Base-by-base conservation (phyloP, 2,113 vertebrate genomes). In the Chrysemys picta region DNA sequence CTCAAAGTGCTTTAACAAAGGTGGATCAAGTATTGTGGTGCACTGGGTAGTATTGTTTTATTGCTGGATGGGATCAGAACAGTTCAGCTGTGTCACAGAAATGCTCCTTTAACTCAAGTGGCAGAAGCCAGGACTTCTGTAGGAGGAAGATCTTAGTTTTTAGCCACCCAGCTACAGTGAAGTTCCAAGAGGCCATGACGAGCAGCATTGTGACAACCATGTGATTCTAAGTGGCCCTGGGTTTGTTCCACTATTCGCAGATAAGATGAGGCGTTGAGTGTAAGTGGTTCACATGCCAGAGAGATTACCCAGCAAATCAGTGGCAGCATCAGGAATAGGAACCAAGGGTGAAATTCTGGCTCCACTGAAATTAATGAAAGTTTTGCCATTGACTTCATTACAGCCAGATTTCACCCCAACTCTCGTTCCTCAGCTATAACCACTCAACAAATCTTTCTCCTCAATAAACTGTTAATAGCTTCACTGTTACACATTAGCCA, bases 81-180 rank as follows among this genome's bases (percentile, higher is more conserved):
- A 0, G 0, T 69, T 62, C 76, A 81, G n/a, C 65, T 79, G 72
- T 75, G 13, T 50, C 85, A 65, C n/a, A 56, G 69, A 50, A 50
- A 57, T 22, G 38, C 1, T 90, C 16, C 54, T 79, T 3, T 42
- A 42, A 16, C 42, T 76, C 72, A 38, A 24, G 16, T 69, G 35
- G 62, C 62, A 45, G 52, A 5, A 49, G 85, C 50, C 50, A 81
- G 42, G 86, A 22, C 16, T 87, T 80, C 79, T 42, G 81, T 82
- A 57, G 57, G 7, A 69, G 42, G 31, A 6, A 9, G 3, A 7
- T 52, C 31, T 16, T 80, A 54, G 87, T 89, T 80, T n/a, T 42
- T 85, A 1, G 0, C 2, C 16, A 21, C 31, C 4, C 16, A 8
- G 35, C 35, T 69, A n/a, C 14, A 69, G 27, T 3, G 11, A 56